Evolutionary conservation across 2,888 invertebrate genomes (phyloP).

Genomic region (Cecidostiba fungosa): DNA sequence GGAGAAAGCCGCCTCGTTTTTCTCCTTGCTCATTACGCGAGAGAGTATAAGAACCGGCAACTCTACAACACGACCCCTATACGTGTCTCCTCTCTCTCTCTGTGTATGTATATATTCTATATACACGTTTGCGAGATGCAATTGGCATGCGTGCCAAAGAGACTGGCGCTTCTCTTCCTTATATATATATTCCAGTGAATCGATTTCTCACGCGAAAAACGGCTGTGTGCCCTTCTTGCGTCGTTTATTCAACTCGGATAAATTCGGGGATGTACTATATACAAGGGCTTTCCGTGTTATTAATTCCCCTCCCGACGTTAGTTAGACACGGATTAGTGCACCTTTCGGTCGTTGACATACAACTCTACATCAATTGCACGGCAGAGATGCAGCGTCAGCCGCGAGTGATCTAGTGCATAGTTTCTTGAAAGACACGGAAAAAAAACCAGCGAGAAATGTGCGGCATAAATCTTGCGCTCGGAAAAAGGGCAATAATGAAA

Average conservation of each 20-base stretch:
- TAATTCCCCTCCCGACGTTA: neutral
- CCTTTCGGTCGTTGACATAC: conserved; percentile 35
- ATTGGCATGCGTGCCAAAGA: conserved; percentile 69
- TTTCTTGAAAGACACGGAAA: neutral
- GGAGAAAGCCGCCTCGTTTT: conserved; percentile 26
- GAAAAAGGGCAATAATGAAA: conserved; percentile 34
- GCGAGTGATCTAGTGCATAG: conserved; percentile 31
- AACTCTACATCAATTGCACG: conserved; percentile 30
- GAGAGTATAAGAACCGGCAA: neutral
- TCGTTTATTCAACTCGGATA: neutral
- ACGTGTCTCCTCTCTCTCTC: too few species aligned
- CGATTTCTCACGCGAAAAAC: conserved; percentile 69
- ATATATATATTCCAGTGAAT: conserved; percentile 66
- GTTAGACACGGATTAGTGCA: neutral
- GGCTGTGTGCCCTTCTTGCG: neutral
- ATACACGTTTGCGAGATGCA: conserved; percentile 47
- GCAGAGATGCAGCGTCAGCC: conserved; percentile 24
- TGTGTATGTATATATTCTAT: too few species aligned
- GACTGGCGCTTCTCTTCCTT: neutral
- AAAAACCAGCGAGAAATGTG: conserved; percentile 10
- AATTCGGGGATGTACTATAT: neutral
- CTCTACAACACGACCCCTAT: too few species aligned
- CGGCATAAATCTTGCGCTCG: conserved; percentile 35
- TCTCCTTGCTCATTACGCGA: conserved; percentile 39
- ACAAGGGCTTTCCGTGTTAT: neutral